Percentiles rank a stretch among this genome's conserved stretches.
Evolutionary conservation across 2,888 invertebrate genomes (phyloP).

Genomic region (Apotomis betuletana): DNA sequence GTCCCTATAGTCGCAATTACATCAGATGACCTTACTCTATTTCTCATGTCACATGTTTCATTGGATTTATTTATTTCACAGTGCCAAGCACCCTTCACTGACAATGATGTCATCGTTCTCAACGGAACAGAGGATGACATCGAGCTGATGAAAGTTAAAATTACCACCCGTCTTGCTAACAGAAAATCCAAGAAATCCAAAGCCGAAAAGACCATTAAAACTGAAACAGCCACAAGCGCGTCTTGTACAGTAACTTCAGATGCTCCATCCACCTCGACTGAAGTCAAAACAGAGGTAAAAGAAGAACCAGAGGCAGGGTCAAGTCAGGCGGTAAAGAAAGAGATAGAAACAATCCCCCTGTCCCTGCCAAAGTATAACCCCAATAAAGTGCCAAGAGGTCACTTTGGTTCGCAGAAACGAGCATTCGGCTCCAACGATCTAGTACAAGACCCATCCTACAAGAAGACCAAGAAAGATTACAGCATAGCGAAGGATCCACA

Average conservation of each 20-base stretch:
- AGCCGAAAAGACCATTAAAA: constrained; percentile 53
- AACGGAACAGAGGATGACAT: constrained; percentile 94
- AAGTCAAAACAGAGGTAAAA: constrained; percentile 55
- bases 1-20: too few relatives aligned
- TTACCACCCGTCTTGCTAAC: constrained; percentile 87
- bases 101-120: constrained; percentile 92
- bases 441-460: constrained; percentile 86
- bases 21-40: too few relatives aligned
- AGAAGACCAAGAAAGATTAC: constrained; percentile 90
- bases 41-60: background rate
- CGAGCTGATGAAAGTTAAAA: constrained; percentile 84
- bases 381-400: constrained; percentile 71
- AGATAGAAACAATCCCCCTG: constrained; percentile 75
- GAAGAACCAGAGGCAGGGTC: constrained; percentile 66
- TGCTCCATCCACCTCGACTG: constrained; percentile 45
- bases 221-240: constrained; percentile 52
- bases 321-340: constrained; percentile 66
- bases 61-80: constrained; percentile 58
- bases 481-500: constrained; percentile 96
- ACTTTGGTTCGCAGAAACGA: constrained; percentile 75
- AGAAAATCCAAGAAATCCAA: constrained; percentile 87
- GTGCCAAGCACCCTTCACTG: constrained; percentile 90
- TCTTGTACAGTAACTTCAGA: constrained; percentile 45
- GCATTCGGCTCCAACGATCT: constrained; percentile 66
- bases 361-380: constrained; percentile 76